These are phyloP conservation scores for Eumerus sabulonum DNA, from an alignment of 2,888 invertebrate genomes.

Conservation along the genomic window DNA sequence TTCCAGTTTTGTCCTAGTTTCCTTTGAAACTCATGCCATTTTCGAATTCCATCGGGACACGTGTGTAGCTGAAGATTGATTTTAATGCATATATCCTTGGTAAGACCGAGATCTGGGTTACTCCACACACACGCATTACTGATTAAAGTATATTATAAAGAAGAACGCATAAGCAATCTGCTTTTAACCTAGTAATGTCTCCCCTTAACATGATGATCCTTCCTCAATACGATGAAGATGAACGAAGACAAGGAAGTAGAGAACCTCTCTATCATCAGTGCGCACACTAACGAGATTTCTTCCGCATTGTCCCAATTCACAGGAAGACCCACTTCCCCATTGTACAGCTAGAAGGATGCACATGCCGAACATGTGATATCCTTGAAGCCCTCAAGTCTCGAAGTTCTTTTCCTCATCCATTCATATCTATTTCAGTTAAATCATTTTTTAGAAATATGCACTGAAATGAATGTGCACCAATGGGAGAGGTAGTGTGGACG, in stretches of 20 bases:
- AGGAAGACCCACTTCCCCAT: constrained; percentile 15
- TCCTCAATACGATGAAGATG: background rate
- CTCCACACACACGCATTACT: constrained; percentile 18
- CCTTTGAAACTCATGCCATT: too few relatives aligned
- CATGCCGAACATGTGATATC: background rate
- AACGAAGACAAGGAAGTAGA: constrained; percentile 3
- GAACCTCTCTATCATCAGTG: constrained; percentile 21
- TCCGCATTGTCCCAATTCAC: constrained; percentile 61
- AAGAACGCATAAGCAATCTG: constrained; percentile 38
- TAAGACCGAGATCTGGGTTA: too few relatives aligned
- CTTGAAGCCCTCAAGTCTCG: constrained; percentile 24
- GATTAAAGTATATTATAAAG: constrained; percentile 8
- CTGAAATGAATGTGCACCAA: constrained; percentile 36
- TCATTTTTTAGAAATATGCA: constrained; percentile 51
- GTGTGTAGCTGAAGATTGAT: constrained; percentile 6
- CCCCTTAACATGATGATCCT: constrained; percentile 43
- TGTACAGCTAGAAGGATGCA: background rate
- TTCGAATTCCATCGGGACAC: too few relatives aligned
- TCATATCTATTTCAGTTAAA: constrained; percentile 46
- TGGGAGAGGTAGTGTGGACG: constrained; percentile 7
- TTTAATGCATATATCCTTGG: too few relatives aligned
- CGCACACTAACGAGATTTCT: constrained; percentile 57
- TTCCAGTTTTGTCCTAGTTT: too few relatives aligned
- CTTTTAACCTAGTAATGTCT: constrained; percentile 7
- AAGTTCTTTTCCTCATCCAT: constrained; percentile 33